Evolutionary conservation across 1,140 invertebrate genomes (phyloP), one percentile per base, ranked within the genome.

Genomic region (Drosophila melanica): DNA sequence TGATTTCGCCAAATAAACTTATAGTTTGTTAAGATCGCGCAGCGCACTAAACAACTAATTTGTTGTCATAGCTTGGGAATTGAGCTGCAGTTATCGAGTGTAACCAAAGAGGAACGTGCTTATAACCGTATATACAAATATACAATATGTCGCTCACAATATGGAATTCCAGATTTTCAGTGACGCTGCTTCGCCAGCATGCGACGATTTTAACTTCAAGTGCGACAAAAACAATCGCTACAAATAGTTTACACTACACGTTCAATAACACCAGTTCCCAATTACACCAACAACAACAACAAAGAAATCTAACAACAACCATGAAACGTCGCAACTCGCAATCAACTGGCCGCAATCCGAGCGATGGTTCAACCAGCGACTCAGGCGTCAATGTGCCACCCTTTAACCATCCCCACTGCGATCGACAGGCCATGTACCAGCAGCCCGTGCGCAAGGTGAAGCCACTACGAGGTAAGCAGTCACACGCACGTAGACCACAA

Each of bases 101-200:
- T 20, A 2, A 20, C n/a, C 47, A 48, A 14, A 16, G 30, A 12
- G 27, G 41, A 62, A 48, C 64, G 70, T 74, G 65, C 51, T 50
- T 18, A 27, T 27, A 11, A 41, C 12, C 44, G 39, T 33, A 50
- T 9, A 68, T 59, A 51, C 4, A 27, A 5, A 39, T 33, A 58
- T 37, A 58, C 35, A 66, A 68, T 11, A 89, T 87, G 84, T 74
- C 81, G 53, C 69, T 85, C 10, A 80, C 55, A 53, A 30, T 89
- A 65, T 89, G 84, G 84, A 87, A 77, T 70, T 89, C 79, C 42
- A 84, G 84, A 89, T 70, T 79, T 64, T 78, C 65, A 33, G 63
- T 89, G 53, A 84, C 80, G 45, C 64, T 89, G 20, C 48, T 77
- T 30, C 85, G 85, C 33, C 84, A 90, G 80, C 79, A 87, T 55